Base-by-base conservation (phyloP, 2,888 invertebrate species). In the Dyspetes luteomarginatus region DNA sequence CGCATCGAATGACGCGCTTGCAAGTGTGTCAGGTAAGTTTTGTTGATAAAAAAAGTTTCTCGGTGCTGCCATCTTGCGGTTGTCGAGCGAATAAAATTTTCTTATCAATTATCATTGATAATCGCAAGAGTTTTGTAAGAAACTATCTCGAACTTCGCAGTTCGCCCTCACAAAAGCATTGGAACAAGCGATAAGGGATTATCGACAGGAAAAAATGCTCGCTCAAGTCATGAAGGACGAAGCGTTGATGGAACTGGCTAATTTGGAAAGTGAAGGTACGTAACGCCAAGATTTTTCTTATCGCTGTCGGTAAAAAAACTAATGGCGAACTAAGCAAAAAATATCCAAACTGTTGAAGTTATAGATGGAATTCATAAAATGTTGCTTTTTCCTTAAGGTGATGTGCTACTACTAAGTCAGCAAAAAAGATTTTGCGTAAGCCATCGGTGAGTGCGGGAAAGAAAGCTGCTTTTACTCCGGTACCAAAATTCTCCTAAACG, bases 151-250 rank as follows among this genome's bases (percentile, higher is more conserved):
- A 73, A 62, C 5, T 60, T 85, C 84, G 68, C 72, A 91, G 93
- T 80, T 93, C 91, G 84, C 93, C 91, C 52, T 91, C 92, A 85
- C 93, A 92, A 91, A 93, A 92, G 89, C 94, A 92, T 69, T 93
- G 93, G 60, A 92, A 88, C 85, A 93, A 92, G 85, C 91, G 92
- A 80, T 92, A 86, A 73, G 88, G 90, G 83, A 93, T 92, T 83
- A 90, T 93, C 75, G 92, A 90, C 86, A 93, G 92, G 88, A 93
- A 92, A 93, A 85, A 86, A 93, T 60, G 91, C 68, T 73, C 28
- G 74, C 79, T 19, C 72, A 76, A 24, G 72, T 75, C 7, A 58
- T 81, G 30, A 76, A 82, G 26, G 74, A 77, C 62, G 75, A 82
- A 58, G 50, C 77, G 4, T 52, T 73, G 36, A 69, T 48, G 60